Base-by-base conservation (phyloP, 2,888 invertebrate genomes). In the Sisyra terminalis region DNA sequence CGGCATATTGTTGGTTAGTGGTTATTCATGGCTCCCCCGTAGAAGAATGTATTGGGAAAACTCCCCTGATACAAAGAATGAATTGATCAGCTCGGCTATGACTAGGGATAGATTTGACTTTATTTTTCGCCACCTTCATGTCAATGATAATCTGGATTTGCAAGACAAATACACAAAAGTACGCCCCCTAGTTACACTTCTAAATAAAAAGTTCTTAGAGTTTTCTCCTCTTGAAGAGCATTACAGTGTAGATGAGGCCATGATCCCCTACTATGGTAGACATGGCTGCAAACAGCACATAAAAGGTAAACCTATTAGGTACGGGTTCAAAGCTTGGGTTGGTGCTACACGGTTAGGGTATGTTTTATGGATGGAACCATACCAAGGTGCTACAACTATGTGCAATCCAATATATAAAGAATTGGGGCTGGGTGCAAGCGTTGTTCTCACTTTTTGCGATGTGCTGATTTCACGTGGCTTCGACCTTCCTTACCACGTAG, bases 231-330 rank as follows among this genome's bases (percentile, higher is more conserved):
- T 50, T 40, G 52, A 51, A 47, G 47, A 51, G 41, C 40, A 53
- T 44, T 46, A 49, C 46, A 51, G 50, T 44, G 46, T 53, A 42
- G 56, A 55, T 47, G 55, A 55, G 43, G 47, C 50, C 6, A 53
- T 55, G 53, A 48, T 52, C 14, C 52, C 53, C 29, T 56, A 57
- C 42, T 57, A 51, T 49, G 29, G 39, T 13, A 11, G 29, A 11
- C 39, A 39, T 39, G 39, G 39, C n/a, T 39, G 39, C 15, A 39
- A 39, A 29, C 39, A 39, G 11, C 29, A 17, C 29, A 39, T 39
- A 13, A 18, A 39, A 24, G 39, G 39, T n/a, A 39, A 39, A 15
- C 29, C 39, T 11, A 39, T 39, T 6, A 24, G 29, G 6, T 39
- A 39, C 16, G 39, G 39, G 16, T 39, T 24, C 16, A 39, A 39